Evolutionary conservation across 2,113 vertebrate species (phyloP).

Genomic region (Ardeotis arabs): DNA sequence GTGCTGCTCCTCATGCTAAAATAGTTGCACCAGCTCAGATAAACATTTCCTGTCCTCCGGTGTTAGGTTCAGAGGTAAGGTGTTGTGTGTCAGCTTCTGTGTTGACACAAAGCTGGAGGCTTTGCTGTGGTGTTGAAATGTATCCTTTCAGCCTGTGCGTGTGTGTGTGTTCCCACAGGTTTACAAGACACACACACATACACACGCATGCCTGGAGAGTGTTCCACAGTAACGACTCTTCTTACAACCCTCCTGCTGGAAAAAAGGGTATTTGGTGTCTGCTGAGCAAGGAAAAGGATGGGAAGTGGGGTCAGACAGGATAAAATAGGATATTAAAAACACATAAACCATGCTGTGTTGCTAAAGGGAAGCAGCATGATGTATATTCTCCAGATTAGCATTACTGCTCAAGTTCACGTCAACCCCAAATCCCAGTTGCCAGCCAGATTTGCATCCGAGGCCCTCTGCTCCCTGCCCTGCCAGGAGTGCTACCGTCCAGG

Average conservation of each 20-base stretch:
- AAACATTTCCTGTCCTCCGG: conserved; percentile 56
- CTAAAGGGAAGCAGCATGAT: conserved; percentile 72
- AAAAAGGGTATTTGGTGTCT: conserved; percentile 53
- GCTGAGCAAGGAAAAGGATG: conserved; percentile 69
- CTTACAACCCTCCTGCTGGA: conserved; percentile 43
- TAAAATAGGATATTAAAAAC: conserved; percentile 77
- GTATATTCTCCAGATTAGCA: conserved; percentile 50
- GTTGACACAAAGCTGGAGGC: conserved; percentile 18
- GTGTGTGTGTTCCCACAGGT: neutral
- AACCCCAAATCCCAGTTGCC: conserved; percentile 49
- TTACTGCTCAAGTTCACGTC: conserved; percentile 63
- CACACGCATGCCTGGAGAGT: neutral
- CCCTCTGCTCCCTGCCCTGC: neutral
- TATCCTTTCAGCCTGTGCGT: neutral
- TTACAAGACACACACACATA: neutral
- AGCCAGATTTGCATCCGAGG: conserved; percentile 3
- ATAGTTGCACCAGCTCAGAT: neutral
- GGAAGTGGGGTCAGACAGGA: conserved; percentile 62
- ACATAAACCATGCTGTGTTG: conserved; percentile 70
- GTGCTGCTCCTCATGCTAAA: neutral
- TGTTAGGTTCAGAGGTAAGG: conserved; percentile 52
- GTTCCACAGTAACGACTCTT: neutral
- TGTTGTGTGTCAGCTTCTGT: conserved; percentile 49
- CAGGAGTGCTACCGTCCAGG: neutral
- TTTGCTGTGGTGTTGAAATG: conserved; percentile 23